Percentiles rank a stretch among this genome's conserved stretches.
Evolutionary conservation across 1,140 invertebrate species (phyloP).

Genomic region (Drosophila pseudoobscura): DNA sequence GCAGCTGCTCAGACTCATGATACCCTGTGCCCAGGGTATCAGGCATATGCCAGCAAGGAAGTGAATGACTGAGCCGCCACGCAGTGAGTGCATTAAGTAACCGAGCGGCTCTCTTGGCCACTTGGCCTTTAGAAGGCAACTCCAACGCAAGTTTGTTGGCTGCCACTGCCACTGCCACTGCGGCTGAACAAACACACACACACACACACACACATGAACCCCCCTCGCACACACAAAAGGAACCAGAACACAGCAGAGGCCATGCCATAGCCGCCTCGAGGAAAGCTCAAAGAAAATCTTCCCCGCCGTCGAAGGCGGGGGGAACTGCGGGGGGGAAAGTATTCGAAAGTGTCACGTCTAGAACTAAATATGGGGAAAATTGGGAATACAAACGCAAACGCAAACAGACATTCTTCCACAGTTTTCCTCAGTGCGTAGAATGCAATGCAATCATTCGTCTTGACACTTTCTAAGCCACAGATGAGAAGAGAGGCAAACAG

Average conservation of each 20-base stretch:
- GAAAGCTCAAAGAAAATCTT: too few relatives aligned
- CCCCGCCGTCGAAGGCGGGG: too few relatives aligned
- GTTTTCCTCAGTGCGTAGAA: conserved; percentile 24
- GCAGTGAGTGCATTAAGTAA: conserved; percentile 22
- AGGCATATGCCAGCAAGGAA: conserved; percentile 46
- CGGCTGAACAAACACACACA: conserved; percentile 54
- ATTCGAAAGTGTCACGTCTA: conserved; percentile 78
- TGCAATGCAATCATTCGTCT: conserved; percentile 61
- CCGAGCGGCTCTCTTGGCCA: conserved; percentile 18
- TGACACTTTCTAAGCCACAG: conserved; percentile 74
- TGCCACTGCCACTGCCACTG: conserved; percentile 1
- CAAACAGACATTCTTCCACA: conserved; percentile 16
- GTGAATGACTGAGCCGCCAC: conserved; percentile 52
- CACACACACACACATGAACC: not conserved
- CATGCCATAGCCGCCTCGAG: conserved; percentile 16
- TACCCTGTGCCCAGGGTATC: too few relatives aligned
- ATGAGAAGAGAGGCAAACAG: conserved; percentile 65
- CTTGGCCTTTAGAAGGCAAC: conserved; percentile 57
- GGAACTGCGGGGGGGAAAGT: conserved; percentile 33
- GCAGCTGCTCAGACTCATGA: too few relatives aligned
- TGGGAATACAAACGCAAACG: conserved; percentile 62
- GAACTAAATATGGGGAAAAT: conserved; percentile 81
- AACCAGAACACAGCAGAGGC: conserved; percentile 50
- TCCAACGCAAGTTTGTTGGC: conserved; percentile 35
- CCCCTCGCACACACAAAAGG: conserved; percentile 33